Conservation (phyloP, 2,888 invertebrate species). For the Eupsilia transversa region DNA sequence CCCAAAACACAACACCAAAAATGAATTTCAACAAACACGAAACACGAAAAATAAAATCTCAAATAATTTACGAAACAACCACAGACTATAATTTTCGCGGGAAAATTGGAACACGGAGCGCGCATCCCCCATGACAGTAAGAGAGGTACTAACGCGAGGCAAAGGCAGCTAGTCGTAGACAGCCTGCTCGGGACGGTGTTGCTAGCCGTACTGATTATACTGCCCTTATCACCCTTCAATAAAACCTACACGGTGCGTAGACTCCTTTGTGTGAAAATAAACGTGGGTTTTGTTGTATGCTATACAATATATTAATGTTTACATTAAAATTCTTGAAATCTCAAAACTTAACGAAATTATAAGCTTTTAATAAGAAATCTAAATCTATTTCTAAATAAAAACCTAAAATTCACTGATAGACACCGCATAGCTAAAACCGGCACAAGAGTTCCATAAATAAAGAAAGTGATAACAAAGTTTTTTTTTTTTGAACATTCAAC, state of each 20-base stretch:
- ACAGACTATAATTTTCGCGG: slow-evolving; percentile 40
- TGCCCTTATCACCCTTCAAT: slow-evolving; percentile 43
- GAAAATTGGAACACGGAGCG: slow-evolving; percentile 34
- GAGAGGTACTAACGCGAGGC: slow-evolving; percentile 40
- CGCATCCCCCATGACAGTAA: slow-evolving; percentile 22
- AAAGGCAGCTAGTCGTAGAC: slow-evolving; percentile 22
- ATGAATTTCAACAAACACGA: background rate
- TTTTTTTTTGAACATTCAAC: background rate
- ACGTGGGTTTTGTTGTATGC: background rate
- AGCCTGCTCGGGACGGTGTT: slow-evolving; percentile 36
- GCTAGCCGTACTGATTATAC: slow-evolving; percentile 20
- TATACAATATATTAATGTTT: background rate
- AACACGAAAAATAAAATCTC: background rate
- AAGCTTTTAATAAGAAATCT: background rate
- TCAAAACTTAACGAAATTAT: background rate
- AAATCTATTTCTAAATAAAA: too few relatives aligned
- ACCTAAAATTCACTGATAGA: background rate
- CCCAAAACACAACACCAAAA: slow-evolving; percentile 23
- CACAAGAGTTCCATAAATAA: background rate
- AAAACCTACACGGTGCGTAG: background rate
- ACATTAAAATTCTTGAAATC: background rate
- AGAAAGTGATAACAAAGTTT: too few relatives aligned
- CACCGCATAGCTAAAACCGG: too few relatives aligned
- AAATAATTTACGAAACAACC: slow-evolving; percentile 36
- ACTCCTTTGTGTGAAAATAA: background rate